These are phyloP conservation scores for Melikaiella ostensackeni DNA, from an alignment of 2,888 invertebrate genomes.

Conservation along the genomic window DNA sequence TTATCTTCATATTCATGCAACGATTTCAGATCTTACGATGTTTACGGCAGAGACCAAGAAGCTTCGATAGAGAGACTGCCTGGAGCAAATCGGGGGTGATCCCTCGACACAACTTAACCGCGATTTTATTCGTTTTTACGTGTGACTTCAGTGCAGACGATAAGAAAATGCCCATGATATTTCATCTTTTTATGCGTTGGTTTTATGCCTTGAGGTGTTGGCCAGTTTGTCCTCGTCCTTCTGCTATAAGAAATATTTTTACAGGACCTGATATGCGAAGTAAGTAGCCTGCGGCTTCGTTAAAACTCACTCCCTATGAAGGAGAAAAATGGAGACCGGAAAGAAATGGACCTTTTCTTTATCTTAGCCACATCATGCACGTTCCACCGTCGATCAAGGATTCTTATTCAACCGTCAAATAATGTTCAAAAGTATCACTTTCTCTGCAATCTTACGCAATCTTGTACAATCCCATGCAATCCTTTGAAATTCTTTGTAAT, in stretches of 20 bases:
- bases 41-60: neutral
- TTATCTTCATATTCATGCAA: neutral
- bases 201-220: conserved; percentile 74
- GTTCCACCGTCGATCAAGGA: neutral
- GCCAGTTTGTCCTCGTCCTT: conserved; percentile 61
- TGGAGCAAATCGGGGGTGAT: conserved; percentile 60
- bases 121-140: conserved; percentile 74
- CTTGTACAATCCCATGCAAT: too few relatives aligned
- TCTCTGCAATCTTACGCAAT: too few relatives aligned
- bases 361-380: neutral
- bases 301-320: conserved; percentile 49
- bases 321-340: conserved; percentile 33
- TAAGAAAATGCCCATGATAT: conserved; percentile 73
- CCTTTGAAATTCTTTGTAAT: too few relatives aligned
- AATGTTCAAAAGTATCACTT: too few relatives aligned
- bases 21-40: neutral
- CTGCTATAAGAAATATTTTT: conserved; percentile 62
- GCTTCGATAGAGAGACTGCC: conserved; percentile 59
- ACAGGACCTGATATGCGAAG: conserved; percentile 71
- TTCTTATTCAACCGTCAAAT: neutral
- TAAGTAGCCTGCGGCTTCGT: conserved; percentile 69
- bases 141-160: conserved; percentile 66
- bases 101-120: conserved; percentile 70
- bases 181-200: conserved; percentile 72
- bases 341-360: conserved; percentile 6